Percentiles rank a stretch among this genome's conserved stretches.
Conservation (phyloP, 2,797 vertebrate genomes). For the Chelonia mydas region DNA sequence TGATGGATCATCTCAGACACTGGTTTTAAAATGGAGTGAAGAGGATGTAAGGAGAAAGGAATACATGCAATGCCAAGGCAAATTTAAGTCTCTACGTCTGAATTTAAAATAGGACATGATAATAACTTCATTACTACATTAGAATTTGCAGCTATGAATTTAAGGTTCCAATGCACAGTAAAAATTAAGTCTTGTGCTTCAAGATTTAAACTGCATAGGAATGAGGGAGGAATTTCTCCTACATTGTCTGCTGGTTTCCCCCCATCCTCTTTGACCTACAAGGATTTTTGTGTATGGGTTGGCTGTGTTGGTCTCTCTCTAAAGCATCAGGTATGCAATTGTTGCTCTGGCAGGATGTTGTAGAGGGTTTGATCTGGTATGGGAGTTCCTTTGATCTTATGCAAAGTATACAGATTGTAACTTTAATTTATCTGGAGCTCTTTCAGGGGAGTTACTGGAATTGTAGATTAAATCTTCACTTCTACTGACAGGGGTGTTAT, state of each 20-base stretch:
- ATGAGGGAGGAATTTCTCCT: background rate
- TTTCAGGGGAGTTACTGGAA: background rate
- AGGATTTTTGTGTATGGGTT: slow-evolving; percentile 33
- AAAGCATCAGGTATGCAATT: slow-evolving; percentile 69
- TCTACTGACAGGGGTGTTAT: slow-evolving; percentile 21
- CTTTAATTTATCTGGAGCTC: background rate
- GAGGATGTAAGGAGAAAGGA: background rate
- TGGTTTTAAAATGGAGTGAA: background rate
- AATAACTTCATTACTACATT: background rate
- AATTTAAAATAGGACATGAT: background rate
- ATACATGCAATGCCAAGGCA: background rate
- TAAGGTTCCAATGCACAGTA: background rate
- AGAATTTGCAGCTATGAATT: background rate
- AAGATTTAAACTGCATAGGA: background rate
- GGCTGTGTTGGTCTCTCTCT: background rate
- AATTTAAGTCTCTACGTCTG: background rate
- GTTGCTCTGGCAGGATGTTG: slow-evolving; percentile 61
- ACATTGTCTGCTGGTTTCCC: background rate
- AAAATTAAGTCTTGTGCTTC: background rate
- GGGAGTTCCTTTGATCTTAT: slow-evolving; percentile 15
- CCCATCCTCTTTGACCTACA: background rate
- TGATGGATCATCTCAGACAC: background rate
- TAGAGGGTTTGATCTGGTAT: background rate
- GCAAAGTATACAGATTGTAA: background rate
- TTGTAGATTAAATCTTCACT: slow-evolving; percentile 30